Base-by-base conservation (phyloP, 2,888 invertebrate genomes). In the Megalurothrips usitatus region DNA sequence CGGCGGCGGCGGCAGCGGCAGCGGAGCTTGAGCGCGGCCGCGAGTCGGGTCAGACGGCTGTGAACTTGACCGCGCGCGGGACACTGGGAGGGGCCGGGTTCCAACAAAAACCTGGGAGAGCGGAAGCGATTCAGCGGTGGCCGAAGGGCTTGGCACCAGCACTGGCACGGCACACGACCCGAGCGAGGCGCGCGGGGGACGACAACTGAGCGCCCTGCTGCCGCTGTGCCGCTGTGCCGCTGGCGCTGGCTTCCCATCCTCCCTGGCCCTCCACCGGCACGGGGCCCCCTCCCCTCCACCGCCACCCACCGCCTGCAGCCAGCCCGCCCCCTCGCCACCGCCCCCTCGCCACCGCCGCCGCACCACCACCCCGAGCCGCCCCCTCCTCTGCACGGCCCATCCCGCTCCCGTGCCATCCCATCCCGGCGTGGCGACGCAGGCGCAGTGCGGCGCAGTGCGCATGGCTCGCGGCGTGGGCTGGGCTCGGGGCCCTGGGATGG, bases 301-400 rank as follows among this genome's bases (percentile, higher is more conserved):
- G 14, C 14, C 52, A 19, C 14, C 79, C 10, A 75, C 81, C 26
- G 79, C 81, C 26, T 79, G 79, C 43, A 34, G 79, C 58, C 79
- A 23, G 80, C 79, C 78, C 34, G 47, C 17, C 52, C 80, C 17
- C 81, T 78, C 19, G 79, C 79, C 58, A 48, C 82, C 6, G 52
- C 81, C 28, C 80, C 80, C 68, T 26, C 19, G 49, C 79, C 58
- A 12, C 12, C 49, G 49, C 49, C 10, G 10, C 10, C 49, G 49
- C 10, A 9, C 14, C 52, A 12, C 52, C 81, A 78, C 58, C 79
- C 82, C 78, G 28, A 52, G 3, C 63, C 80, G 34, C 78, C 52
- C 48, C 47, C 43, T 17, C 34, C 34, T n/a, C 81, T 79, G 23
- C 52, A 48, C 2, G 49, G 79, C n/a, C 79, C 82, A 26, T 75